These are phyloP conservation scores for Intellagama lesueurii DNA, from an alignment of 2,797 vertebrate genomes.

Conservation along the genomic window DNA sequence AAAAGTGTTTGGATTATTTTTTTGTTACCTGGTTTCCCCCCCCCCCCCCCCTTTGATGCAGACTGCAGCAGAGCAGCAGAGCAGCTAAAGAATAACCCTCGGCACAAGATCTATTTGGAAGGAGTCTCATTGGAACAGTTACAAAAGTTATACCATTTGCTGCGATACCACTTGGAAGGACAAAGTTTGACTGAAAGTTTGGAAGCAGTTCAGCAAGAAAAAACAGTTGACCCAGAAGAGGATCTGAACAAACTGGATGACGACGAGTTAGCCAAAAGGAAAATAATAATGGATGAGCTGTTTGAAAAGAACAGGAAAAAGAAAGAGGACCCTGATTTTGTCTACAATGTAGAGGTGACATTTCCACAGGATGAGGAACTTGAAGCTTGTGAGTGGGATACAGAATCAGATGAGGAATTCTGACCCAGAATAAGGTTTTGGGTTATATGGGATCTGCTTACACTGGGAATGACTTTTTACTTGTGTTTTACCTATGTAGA, in stretches of 20 bases:
- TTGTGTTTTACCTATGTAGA: background rate
- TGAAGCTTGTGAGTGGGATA: constrained; percentile 92
- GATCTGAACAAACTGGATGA: constrained; percentile 94
- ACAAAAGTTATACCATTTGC: constrained; percentile 85
- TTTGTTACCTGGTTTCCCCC: background rate
- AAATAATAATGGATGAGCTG: constrained; percentile 91
- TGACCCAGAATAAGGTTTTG: constrained; percentile 63
- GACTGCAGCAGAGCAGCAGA: constrained; percentile 89
- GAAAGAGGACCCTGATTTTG: constrained; percentile 89
- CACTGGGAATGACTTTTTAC: background rate
- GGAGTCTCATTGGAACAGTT: constrained; percentile 85
- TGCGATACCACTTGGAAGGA: constrained; percentile 86
- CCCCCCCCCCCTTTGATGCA: constrained; percentile 63
- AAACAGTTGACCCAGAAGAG: constrained; percentile 83
- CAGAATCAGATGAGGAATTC: constrained; percentile 86
- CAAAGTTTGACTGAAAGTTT: constrained; percentile 81
- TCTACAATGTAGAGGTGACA: constrained; percentile 91
- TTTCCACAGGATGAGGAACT: constrained; percentile 81
- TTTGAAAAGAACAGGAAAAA: constrained; percentile 90
- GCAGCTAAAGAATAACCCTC: constrained; percentile 88
- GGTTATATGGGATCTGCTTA: background rate
- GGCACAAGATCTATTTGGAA: constrained; percentile 88
- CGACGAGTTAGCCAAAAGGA: constrained; percentile 86
- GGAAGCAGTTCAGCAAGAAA: constrained; percentile 79
- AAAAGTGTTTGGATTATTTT: background rate